phyloP scores from a whole-genome alignment of 2,113 vertebrate genomes.

The Cyanoramphus novaezelandiae region DNA sequence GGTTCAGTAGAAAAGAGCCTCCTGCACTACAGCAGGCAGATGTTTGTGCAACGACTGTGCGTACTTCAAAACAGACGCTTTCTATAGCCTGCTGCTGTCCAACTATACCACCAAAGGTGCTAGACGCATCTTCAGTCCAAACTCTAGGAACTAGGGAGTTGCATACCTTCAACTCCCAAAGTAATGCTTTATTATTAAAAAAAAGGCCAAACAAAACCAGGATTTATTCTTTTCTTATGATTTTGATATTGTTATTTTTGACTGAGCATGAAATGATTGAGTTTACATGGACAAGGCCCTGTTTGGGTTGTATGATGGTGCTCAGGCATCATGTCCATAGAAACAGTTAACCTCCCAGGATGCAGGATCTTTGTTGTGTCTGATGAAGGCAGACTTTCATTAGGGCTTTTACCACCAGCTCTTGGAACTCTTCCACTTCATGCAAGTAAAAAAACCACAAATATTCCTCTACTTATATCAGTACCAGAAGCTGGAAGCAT shows the following conservation, averaged over 20 bases:
- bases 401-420: conserved; percentile 83
- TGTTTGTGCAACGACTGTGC: conserved; percentile 1
- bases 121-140: conserved; percentile 23
- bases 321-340: conserved; percentile 29
- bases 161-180: conserved; percentile 25
- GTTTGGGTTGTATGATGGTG: conserved; percentile 37
- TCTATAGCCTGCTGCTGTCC: neutral
- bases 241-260: conserved; percentile 54
- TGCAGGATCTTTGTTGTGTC: conserved; percentile 71
- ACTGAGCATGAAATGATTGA: conserved; percentile 17
- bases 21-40: conserved; percentile 25
- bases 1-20: conserved; percentile 40
- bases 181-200: neutral
- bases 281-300: conserved; percentile 12
- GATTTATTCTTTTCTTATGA: neutral
- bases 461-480: conserved; percentile 81
- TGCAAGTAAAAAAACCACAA: conserved; percentile 86
- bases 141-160: neutral
- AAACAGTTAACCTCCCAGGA: conserved; percentile 73
- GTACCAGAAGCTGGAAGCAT: conserved; percentile 77
- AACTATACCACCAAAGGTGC: neutral
- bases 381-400: conserved; percentile 85
- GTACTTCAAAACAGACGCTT: neutral
- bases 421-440: conserved; percentile 87
- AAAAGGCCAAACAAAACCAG: conserved; percentile 2